Percentiles rank a stretch among this genome's conserved stretches.
Conservation (phyloP, 2,113 vertebrate species). For the Bostrychus sinensis region DNA sequence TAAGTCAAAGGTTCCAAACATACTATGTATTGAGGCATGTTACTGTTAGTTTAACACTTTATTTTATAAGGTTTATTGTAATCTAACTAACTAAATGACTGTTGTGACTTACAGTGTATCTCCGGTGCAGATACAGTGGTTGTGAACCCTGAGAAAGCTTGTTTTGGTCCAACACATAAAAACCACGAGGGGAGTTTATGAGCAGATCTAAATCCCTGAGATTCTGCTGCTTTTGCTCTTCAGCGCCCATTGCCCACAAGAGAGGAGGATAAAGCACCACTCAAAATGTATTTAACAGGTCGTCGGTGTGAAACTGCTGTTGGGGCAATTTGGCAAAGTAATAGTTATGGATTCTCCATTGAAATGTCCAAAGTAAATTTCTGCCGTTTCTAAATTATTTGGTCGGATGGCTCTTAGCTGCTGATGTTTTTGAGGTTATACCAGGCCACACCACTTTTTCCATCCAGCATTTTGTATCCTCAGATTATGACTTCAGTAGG, state of each 20-base stretch:
- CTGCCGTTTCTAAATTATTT: not conserved
- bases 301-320: not conserved
- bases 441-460: not conserved
- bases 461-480: not conserved
- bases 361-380: not conserved
- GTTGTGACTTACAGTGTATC: slow-evolving; percentile 33
- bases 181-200: not conserved
- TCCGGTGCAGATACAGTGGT: slow-evolving; percentile 27
- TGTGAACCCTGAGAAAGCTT: slow-evolving; percentile 24
- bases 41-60: too few species aligned
- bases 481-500: not conserved
- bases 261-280: not conserved
- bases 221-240: slow-evolving; percentile 2
- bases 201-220: slow-evolving; percentile 7
- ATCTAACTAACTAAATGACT: too few species aligned
- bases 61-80: too few species aligned
- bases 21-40: too few species aligned
- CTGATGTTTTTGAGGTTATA: not conserved
- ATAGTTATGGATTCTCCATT: not conserved
- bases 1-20: too few species aligned
- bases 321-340: not conserved
- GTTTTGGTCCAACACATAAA: slow-evolving; percentile 17
- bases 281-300: slow-evolving; percentile 3
- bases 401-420: not conserved
- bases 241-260: not conserved